Base-by-base conservation (phyloP, 2,888 invertebrate genomes). In the Diplazon laetatorius region DNA sequence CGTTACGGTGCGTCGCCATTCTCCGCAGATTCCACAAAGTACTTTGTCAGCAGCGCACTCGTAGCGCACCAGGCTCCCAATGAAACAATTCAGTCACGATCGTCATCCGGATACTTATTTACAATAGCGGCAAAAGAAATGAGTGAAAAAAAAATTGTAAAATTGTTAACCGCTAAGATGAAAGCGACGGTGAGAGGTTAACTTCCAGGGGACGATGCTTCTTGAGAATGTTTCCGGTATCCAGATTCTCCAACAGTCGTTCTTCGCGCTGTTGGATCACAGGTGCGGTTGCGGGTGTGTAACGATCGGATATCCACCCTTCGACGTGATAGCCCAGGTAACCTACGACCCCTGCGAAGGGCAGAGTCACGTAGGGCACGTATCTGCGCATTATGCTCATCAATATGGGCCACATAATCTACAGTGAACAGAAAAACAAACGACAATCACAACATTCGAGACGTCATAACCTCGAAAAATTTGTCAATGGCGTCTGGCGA, bases 261-360 rank as follows among this genome's bases (percentile, higher is more conserved):
- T 91, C 89, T 35, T 88, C 82, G 8, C 91, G 87, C 75, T 90
- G 90, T 60, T 90, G 87, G 10, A 78, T 83, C 37, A 91, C 81
- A 5, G 91, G 82, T n/a, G 84, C 84, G 8, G 88, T 84, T n/a
- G 87, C 35, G 20, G 96, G 96, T 10, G 96, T 96, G 86, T 95
- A 95, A 92, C 93, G 94, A 88, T 95, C 95, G 0, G 96, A 96
- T 5, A 96, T 60, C 76, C 93, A 89, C 68, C 92, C 94, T 92
- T 98, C 98, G 80, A 97, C 83, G 85, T 97, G 95, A 89, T 98
- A 98, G 25, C 98, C 98, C 84, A 98, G 91, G 69, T 96, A 93
- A 3, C 98, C 98, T 25, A 98, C 93, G 0, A 97, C 91, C 0
- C 94, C 95, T 0, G 97, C 97, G 80, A 97, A 92, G 0, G 98